Base-by-base conservation (phyloP, 2,888 invertebrate genomes). In the Caenorhabditis becei region DNA sequence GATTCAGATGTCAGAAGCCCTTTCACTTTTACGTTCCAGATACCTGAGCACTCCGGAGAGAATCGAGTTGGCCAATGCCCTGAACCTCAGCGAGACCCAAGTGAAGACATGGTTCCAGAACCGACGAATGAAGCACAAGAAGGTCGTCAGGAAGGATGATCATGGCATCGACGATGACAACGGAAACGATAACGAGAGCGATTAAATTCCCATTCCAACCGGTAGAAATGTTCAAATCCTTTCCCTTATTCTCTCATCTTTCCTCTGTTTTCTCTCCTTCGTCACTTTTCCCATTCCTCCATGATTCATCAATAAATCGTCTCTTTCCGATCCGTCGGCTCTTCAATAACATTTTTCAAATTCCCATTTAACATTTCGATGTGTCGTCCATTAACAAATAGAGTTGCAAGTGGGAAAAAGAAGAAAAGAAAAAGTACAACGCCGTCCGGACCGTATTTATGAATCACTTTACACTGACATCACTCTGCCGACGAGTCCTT, bases 71-170 rank as follows among this genome's bases (percentile, higher is more conserved):
- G 90, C 90, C 7, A 84, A 83, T 37, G 62, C 84, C 24, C 66
- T 90, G 53, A 94, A 83, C 75, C 77, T 91, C 92, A 97, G 97
- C 67, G 90, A 91, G 67, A 91, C 90, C 5, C 90, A 90, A 85
- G 89, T 89, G 11, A 74, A 67, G 14, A 97, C 97, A 80, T 97
- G 97, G 97, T 97, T 97, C 92, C 97, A 97, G 93, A 97, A 97
- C 92, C 93, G 97, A 28, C 93, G 97, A 88, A 97, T 97, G 97
- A 96, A 96, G 91, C 96, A 96, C 92, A 96, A 96, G 93, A 96
- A 96, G 90, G 96, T 96, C 91, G 92, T 96, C 92, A 92, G 71
- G 23, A 75, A 71, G 26, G 80, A 80, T 49, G 80, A 80, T 18
- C 47, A 80, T 24, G 56, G 66, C 44, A 75, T 75, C 3, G 80